Base-by-base conservation (phyloP, 2,888 invertebrate genomes). In the Stomorhina lunata region DNA sequence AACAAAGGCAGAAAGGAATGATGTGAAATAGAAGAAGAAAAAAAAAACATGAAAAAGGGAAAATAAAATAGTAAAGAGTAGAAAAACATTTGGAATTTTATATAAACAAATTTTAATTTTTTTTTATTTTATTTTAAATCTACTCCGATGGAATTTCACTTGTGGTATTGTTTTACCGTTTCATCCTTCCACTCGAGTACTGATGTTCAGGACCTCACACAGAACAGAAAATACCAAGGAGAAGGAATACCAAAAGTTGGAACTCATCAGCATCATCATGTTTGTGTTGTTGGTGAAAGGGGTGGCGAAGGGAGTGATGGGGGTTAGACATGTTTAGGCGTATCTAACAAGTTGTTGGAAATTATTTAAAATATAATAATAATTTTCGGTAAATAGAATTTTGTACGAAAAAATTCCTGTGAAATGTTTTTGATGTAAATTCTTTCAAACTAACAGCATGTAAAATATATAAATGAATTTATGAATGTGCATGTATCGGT, bases 101-200 rank as follows among this genome's bases (percentile, higher is more conserved):
- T 80, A 75, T 69, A 75, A 80, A 80, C 75, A 80, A 66, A 66
- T 57, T 76, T 55, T 65, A 12, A 6, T 55, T 61, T 76, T 76
- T 76, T 73, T 73, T 57, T 57, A 32, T 55, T 66, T 53, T 76
- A 57, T 81, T 72, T 48, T 63, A 81, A 77, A 81, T 81, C 72
- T 78, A 78, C 78, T 78, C 77, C 61, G 25, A 78, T 78, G 81
- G 78, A 81, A 81, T 81, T 78, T 81, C 78, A 78, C 81, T 81
- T 81, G 81, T 78, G 81, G 81, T 81, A 81, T 81, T 78, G 72
- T 78, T 71, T 78, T 63, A 71, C 61, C 55, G 59, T 71, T 78
- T 78, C 50, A 68, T 48, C 59, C 76, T 68, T 66, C 12, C 22
- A 22, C 15, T 17, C 15, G 29, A 10, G 17, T 9, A 17, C 55